Percentiles rank a stretch among this genome's conserved stretches.
Conservation (phyloP, 2,888 invertebrate genomes). For the Autographa gamma region DNA sequence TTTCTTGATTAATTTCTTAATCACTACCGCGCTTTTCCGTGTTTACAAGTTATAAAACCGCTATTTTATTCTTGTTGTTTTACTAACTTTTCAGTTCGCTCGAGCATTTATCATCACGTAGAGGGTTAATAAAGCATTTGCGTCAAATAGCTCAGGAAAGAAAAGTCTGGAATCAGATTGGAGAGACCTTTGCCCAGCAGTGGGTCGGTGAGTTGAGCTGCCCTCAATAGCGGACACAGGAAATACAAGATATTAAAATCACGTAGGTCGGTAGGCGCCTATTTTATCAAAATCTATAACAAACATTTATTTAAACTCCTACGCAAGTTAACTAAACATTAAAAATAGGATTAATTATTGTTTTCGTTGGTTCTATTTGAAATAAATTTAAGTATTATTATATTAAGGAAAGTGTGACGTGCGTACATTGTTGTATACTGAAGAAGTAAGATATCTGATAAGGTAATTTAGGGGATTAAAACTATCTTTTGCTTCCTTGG, state of each 20-base stretch:
- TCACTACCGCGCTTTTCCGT: not conserved
- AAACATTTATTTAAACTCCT: not conserved
- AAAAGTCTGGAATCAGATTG: too few relatives aligned
- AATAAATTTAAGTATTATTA: slow-evolving; percentile 25
- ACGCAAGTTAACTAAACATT: not conserved
- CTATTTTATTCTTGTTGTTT: not conserved
- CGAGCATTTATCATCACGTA: too few relatives aligned
- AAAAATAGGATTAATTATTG: not conserved
- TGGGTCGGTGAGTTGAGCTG: too few relatives aligned
- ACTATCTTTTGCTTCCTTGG: slow-evolving; percentile 20
- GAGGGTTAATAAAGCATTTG: too few relatives aligned
- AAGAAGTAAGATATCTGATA: slow-evolving; percentile 49
- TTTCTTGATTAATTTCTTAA: slow-evolving; percentile 20
- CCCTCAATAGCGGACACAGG: too few relatives aligned
- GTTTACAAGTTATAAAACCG: not conserved
- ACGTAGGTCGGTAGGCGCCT: not conserved
- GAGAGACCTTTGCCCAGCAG: too few relatives aligned
- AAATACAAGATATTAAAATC: not conserved
- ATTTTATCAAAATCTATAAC: not conserved
- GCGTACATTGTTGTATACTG: slow-evolving; percentile 29
- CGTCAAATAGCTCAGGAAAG: too few relatives aligned
- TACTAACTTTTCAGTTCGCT: not conserved
- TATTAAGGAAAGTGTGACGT: slow-evolving; percentile 31
- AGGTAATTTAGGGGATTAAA: slow-evolving; percentile 46
- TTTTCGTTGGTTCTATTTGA: slow-evolving; percentile 33